phyloP scores from a whole-genome alignment of 2,113 vertebrate species.

The Sinocyclocheilus maitianheensis region DNA sequence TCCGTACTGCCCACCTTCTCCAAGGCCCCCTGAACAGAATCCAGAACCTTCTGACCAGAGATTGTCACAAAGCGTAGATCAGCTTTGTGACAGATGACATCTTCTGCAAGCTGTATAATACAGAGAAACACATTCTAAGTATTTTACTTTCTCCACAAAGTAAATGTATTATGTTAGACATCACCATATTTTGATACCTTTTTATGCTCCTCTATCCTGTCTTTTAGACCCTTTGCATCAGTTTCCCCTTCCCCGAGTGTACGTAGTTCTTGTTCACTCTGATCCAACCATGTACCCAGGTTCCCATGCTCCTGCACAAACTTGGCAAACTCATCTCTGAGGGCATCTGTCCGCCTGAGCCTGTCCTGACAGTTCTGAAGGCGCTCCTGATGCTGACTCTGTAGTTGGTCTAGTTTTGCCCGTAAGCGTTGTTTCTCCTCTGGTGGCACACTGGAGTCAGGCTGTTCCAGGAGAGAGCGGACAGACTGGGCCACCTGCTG shows the following conservation, averaged over 20 bases:
- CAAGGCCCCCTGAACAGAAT: slow-evolving; percentile 73
- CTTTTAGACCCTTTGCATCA: slow-evolving; percentile 73
- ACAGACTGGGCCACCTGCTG: slow-evolving; percentile 85
- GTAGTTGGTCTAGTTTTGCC: slow-evolving; percentile 77
- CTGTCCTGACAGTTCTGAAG: slow-evolving; percentile 79
- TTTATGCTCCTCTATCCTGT: slow-evolving; percentile 74
- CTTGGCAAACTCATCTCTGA: slow-evolving; percentile 88
- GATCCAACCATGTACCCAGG: slow-evolving; percentile 85
- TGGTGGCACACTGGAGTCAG: slow-evolving; percentile 76
- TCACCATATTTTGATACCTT: slow-evolving; percentile 65
- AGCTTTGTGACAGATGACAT: slow-evolving; percentile 96
- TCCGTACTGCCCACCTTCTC: slow-evolving; percentile 65
- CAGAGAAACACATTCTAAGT: neutral
- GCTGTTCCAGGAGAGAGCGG: slow-evolving; percentile 85
- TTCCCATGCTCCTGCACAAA: slow-evolving; percentile 87
- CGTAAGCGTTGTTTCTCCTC: slow-evolving; percentile 79
- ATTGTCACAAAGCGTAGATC: slow-evolving; percentile 95
- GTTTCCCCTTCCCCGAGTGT: slow-evolving; percentile 74
- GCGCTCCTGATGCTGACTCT: slow-evolving; percentile 76
- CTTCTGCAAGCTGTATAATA: slow-evolving; percentile 82
- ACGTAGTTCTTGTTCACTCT: slow-evolving; percentile 82
- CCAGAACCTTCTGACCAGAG: slow-evolving; percentile 93
- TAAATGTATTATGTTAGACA: neutral
- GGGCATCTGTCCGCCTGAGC: slow-evolving; percentile 81
- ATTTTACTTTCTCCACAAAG: neutral